Base-by-base conservation (phyloP, 2,113 vertebrate species). In the Entomyzon cyanotis region DNA sequence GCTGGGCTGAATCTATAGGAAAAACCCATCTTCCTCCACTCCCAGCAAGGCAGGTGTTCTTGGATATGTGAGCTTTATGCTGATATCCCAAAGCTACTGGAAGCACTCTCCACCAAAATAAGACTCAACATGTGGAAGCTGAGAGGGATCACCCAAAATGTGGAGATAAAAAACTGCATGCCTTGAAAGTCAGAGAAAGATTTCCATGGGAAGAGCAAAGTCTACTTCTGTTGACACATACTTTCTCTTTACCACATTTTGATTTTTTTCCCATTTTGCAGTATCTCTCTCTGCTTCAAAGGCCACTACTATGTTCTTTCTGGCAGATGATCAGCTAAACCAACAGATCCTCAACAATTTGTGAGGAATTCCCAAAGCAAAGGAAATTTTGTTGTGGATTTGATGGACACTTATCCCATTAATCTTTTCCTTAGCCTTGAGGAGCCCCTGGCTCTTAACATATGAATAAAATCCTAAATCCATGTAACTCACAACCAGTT, bases 291-390 rank as follows among this genome's bases (percentile, higher is more conserved):
- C 25, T 46, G 28, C 22, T 67, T 85, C 75, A 80, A 90, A 85
- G 64, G 19, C 27, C 42, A 59, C 27, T 73, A 10, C 4, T 18
- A 2, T 0, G 0, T 50, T 76, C 17, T 33, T 33, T 56, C 33
- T 76, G 47, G 42, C 33, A 76, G 46, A 73, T 14, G 4, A 80
- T 10, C 21, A 63, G 22, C 33, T 91, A n/a, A 79, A 64, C 83
- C 33, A 44, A 19, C 30, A 75, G 2, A 12, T 27, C 27, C 55
- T 33, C 11, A 24, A 14, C 27, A 56, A 41, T 52, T 69, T 75
- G 16, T 35, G 4, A 2, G 31, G 28, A 78, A 31, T 69, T 77
- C 27, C 41, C 21, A 84, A 53, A 92, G 33, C 24, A 71, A 65
- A 92, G 30, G 9, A 44, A 79, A 60, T 50, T 55, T 47, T 58